phyloP scores from a whole-genome alignment of 2,888 invertebrate species.

The Apodemia mormo region DNA sequence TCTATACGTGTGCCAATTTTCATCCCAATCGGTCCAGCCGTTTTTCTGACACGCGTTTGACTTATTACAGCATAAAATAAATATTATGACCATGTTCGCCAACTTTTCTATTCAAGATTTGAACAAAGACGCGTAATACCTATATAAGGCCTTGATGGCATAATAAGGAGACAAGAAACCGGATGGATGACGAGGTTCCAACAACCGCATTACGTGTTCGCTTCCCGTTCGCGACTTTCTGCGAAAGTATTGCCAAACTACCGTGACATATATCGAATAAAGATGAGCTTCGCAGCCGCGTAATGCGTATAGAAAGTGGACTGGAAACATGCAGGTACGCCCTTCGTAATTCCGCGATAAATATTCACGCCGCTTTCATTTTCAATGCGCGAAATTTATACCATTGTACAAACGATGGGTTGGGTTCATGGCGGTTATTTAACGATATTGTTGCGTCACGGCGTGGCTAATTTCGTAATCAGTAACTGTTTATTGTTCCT shows the following conservation, averaged over 20 bases:
- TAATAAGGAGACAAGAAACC: slow-evolving; percentile 31
- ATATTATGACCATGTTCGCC: background rate
- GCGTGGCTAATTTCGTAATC: slow-evolving; percentile 57
- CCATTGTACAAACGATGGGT: slow-evolving; percentile 41
- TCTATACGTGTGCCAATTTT: too few relatives aligned
- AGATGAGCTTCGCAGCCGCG: slow-evolving; percentile 68
- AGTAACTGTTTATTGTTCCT: slow-evolving; percentile 4
- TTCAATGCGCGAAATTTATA: slow-evolving; percentile 68
- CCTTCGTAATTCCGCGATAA: slow-evolving; percentile 77
- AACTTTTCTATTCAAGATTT: slow-evolving; percentile 1
- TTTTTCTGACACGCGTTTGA: too few relatives aligned
- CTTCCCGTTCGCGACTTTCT: slow-evolving; percentile 39
- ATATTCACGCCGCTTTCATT: slow-evolving; percentile 76
- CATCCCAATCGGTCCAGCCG: too few relatives aligned
- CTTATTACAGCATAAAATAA: background rate
- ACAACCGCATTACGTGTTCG: slow-evolving; percentile 63
- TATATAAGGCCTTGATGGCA: slow-evolving; percentile 52
- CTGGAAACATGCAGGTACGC: slow-evolving; percentile 72
- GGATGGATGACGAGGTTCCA: slow-evolving; percentile 41
- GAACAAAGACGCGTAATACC: slow-evolving; percentile 26
- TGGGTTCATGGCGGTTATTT: slow-evolving; percentile 65
- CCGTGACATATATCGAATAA: slow-evolving; percentile 66
- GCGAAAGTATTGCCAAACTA: slow-evolving; percentile 69
- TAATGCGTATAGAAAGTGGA: slow-evolving; percentile 75
- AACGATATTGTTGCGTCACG: slow-evolving; percentile 59